A percentile compares a stretch with the other conserved stretches of the same genome.
Conservation (phyloP, 2,888 invertebrate genomes). For the Lepas anatifera region DNA sequence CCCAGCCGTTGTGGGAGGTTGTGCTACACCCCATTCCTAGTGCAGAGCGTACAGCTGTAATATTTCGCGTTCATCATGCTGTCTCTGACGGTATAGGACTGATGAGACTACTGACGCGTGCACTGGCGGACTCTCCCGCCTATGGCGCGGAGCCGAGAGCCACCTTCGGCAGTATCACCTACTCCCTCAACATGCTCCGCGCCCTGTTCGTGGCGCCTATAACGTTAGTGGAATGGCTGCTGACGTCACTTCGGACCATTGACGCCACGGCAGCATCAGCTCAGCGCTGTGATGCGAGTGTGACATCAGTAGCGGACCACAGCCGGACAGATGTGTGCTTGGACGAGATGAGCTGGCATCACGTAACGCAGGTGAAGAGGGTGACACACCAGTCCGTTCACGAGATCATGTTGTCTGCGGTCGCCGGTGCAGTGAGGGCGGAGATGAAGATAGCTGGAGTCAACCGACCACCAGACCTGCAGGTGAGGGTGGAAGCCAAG, state of each 20-base stretch:
- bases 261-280: no score
- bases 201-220: conserved; percentile 40
- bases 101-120: conserved; percentile 32
- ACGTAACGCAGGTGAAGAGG: conserved; percentile 36
- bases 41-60: conserved; percentile 32
- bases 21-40: conserved; percentile 33
- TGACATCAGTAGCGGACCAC: no score
- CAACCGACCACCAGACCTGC: conserved; percentile 13
- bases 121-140: conserved; percentile 14
- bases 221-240: conserved; percentile 37
- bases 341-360: neutral
- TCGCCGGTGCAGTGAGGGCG: conserved; percentile 28
- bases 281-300: no score
- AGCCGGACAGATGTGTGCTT: conserved; percentile 25
- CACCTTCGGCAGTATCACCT: conserved; percentile 35
- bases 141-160: conserved; percentile 27
- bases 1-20: conserved; percentile 43
- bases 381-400: conserved; percentile 42
- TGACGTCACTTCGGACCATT: no score
- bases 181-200: conserved; percentile 36
- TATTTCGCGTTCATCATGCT: conserved; percentile 39
- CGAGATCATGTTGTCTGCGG: conserved; percentile 41
- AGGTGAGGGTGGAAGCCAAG: neutral
- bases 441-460: conserved; percentile 35
- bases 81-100: conserved; percentile 42